These are phyloP conservation scores for Berghia stephanieae DNA, from an alignment of 1,140 invertebrate species.

Conservation along the genomic window DNA sequence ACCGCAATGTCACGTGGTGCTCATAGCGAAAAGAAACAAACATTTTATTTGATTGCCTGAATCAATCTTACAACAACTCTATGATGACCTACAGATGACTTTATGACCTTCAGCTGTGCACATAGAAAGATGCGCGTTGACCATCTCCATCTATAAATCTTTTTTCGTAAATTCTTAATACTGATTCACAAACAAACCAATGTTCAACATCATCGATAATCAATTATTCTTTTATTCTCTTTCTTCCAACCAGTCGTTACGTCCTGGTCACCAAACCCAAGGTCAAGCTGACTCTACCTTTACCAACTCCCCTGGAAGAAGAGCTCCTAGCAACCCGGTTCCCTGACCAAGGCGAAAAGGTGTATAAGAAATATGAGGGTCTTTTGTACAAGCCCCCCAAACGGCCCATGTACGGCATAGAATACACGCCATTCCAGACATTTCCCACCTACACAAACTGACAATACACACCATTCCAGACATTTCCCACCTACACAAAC, in stretches of 20 bases:
- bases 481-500: background rate
- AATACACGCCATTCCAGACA: conserved; percentile 40
- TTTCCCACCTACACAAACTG: background rate
- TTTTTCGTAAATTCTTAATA: background rate
- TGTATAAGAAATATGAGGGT: conserved; percentile 32
- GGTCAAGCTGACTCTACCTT: conserved; percentile 33
- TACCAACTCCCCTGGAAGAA: conserved; percentile 58
- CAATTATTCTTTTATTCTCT: background rate
- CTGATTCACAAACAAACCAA: background rate
- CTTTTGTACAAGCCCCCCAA: conserved; percentile 22
- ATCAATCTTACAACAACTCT: background rate
- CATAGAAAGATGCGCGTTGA: too few species aligned
- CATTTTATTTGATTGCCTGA: background rate
- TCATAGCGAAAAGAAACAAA: too few species aligned
- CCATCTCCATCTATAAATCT: background rate
- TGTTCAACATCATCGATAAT: background rate
- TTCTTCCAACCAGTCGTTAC: conserved; percentile 50
- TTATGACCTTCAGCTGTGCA: background rate
- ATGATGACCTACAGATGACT: background rate
- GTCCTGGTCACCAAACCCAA: conserved; percentile 55
- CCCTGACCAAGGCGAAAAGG: conserved; percentile 48
- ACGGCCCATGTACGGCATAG: conserved; percentile 29
- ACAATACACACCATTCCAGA: background rate
- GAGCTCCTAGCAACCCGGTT: conserved; percentile 57
- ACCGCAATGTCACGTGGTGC: too few species aligned